These are phyloP conservation scores for Rhincodon typus DNA, from an alignment of 2,797 vertebrate genomes.

Conservation along the genomic window DNA sequence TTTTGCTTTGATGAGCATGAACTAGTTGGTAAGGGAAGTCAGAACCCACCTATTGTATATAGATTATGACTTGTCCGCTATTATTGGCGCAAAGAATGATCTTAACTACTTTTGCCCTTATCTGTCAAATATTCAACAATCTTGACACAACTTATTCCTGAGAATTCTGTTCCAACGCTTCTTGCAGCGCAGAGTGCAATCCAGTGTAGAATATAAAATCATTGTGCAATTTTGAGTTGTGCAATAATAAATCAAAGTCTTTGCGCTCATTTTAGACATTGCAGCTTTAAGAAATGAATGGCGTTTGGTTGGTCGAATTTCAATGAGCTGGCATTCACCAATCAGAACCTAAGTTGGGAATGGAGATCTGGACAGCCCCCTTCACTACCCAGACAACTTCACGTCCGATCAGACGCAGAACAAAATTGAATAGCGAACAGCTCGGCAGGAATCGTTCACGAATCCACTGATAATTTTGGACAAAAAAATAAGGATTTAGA, in stretches of 20 bases:
- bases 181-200: too few relatives aligned
- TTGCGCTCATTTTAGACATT: neutral
- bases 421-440: neutral
- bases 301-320: conserved; percentile 38
- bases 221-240: neutral
- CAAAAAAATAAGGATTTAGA: too few relatives aligned
- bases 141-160: neutral
- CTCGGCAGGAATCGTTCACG: conserved; percentile 42
- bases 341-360: neutral
- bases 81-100: too few relatives aligned
- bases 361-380: conserved; percentile 18
- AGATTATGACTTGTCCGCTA: too few relatives aligned
- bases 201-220: too few relatives aligned
- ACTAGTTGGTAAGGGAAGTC: too few relatives aligned
- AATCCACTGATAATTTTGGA: neutral
- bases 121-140: too few relatives aligned
- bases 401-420: neutral
- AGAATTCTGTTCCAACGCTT: too few relatives aligned
- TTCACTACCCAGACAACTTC: conserved; percentile 39
- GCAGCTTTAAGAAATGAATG: neutral
- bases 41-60: too few relatives aligned
- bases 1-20: too few relatives aligned
- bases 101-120: too few relatives aligned
- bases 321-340: neutral
- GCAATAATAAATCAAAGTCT: neutral